Percentiles rank a stretch among this genome's conserved stretches.
These are phyloP conservation scores for Trissolcus basalis DNA, from an alignment of 1,140 invertebrate genomes.

Conservation along the genomic window DNA sequence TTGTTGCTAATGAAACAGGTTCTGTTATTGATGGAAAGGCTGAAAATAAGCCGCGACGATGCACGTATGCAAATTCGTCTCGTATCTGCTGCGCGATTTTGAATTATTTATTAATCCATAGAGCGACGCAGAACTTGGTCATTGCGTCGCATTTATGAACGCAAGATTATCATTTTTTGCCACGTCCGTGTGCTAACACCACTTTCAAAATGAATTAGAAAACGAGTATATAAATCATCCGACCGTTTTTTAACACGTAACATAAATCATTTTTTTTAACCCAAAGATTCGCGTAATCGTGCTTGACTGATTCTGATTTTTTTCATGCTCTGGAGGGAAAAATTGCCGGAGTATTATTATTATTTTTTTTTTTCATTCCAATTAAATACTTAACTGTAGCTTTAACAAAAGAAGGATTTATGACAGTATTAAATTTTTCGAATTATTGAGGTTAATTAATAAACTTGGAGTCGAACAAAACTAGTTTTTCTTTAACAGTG, in stretches of 20 bases:
- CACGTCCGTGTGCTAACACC: constrained; percentile 13
- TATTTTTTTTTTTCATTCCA: too few relatives aligned
- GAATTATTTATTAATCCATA: constrained; percentile 50
- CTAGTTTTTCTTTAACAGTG: not conserved
- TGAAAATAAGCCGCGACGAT: constrained; percentile 45
- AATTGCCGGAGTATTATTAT: too few relatives aligned
- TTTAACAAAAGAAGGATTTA: too few relatives aligned
- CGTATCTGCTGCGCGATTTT: constrained; percentile 41
- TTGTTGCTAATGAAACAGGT: constrained; percentile 50
- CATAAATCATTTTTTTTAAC: too few relatives aligned
- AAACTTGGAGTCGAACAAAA: not conserved
- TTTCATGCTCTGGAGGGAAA: too few relatives aligned
- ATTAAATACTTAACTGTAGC: too few relatives aligned
- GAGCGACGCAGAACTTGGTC: constrained; percentile 41
- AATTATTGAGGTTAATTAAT: not conserved
- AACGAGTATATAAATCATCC: constrained; percentile 28
- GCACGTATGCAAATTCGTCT: constrained; percentile 50
- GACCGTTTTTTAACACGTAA: constrained; percentile 4
- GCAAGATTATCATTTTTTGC: constrained; percentile 6
- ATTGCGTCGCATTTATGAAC: constrained; percentile 33
- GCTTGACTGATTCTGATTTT: too few relatives aligned
- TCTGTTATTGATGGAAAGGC: constrained; percentile 53
- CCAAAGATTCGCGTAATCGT: not conserved
- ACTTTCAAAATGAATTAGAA: constrained; percentile 57
- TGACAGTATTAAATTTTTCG: too few relatives aligned